Conservation (phyloP, 2,113 vertebrate species). For the Daphoenositta chrysoptera region DNA sequence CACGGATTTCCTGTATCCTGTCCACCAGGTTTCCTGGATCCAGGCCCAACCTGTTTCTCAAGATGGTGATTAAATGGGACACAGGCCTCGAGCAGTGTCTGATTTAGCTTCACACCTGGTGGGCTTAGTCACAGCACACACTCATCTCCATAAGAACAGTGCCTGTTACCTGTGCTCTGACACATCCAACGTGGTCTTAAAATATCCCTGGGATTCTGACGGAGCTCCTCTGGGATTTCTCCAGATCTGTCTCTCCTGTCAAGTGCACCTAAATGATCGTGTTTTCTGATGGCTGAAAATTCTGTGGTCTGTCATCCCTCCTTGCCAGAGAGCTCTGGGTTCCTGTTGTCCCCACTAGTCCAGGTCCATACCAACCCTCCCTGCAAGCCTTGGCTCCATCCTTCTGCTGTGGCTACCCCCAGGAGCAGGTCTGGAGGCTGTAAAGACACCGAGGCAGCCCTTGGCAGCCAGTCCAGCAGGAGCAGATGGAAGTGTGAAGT, state of each 20-base stretch:
- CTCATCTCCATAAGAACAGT: conserved; percentile 12
- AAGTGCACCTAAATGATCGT: background rate
- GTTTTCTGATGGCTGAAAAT: background rate
- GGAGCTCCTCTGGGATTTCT: conserved; percentile 22
- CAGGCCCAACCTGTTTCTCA: background rate
- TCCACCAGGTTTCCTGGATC: background rate
- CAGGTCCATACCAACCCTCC: background rate
- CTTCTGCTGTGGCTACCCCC: background rate
- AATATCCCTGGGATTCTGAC: conserved; percentile 7
- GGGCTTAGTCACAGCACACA: conserved; percentile 23
- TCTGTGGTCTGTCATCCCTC: background rate
- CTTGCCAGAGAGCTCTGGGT: background rate
- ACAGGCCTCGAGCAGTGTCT: background rate
- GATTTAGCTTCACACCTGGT: background rate
- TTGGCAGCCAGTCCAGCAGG: conserved; percentile 1
- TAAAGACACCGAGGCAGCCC: background rate
- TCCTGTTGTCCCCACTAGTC: background rate
- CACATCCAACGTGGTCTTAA: conserved; percentile 15
- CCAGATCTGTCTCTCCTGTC: background rate
- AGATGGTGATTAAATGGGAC: conserved; percentile 19
- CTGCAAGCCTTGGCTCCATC: background rate
- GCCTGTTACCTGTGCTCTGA: conserved; percentile 31
- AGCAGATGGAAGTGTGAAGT: conserved; percentile 28
- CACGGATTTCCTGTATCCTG: background rate
- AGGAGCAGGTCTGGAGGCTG: background rate